Evolutionary conservation across 2,113 vertebrate species (phyloP).

Genomic region (Zapornia atra): DNA sequence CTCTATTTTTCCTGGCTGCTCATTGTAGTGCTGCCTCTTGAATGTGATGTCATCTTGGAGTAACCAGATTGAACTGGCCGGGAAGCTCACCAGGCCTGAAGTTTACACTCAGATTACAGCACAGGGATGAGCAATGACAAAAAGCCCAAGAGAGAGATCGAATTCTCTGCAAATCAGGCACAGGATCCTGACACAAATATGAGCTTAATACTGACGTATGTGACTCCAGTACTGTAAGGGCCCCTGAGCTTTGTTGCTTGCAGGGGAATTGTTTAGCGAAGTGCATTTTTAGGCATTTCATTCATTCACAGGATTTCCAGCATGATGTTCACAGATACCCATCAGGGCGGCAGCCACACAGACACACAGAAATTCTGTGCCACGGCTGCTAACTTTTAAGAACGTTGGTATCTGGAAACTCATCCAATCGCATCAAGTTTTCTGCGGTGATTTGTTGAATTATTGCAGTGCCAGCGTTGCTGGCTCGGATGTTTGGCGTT

Average conservation of each 20-base stretch:
- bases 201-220: background rate
- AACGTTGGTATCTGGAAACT: accelerated
- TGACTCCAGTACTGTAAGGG: background rate
- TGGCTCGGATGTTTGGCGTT: background rate
- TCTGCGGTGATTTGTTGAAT: background rate
- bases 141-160: background rate
- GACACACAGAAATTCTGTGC: background rate
- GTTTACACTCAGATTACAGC: conserved; percentile 83
- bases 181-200: background rate
- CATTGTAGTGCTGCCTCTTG: conserved; percentile 67
- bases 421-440: background rate
- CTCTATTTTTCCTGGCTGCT: background rate
- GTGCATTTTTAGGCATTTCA: background rate
- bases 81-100: conserved; percentile 77
- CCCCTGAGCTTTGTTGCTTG: background rate
- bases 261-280: background rate
- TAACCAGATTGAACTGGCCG: conserved; percentile 89
- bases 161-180: background rate
- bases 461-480: background rate
- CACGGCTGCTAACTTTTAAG: background rate
- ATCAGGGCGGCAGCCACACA: accelerated
- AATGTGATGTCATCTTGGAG: conserved; percentile 82
- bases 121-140: background rate
- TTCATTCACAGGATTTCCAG: background rate
- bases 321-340: accelerated